These are phyloP conservation scores for Drosophila obscura DNA, from an alignment of 1,140 invertebrate genomes.

Conservation along the genomic window DNA sequence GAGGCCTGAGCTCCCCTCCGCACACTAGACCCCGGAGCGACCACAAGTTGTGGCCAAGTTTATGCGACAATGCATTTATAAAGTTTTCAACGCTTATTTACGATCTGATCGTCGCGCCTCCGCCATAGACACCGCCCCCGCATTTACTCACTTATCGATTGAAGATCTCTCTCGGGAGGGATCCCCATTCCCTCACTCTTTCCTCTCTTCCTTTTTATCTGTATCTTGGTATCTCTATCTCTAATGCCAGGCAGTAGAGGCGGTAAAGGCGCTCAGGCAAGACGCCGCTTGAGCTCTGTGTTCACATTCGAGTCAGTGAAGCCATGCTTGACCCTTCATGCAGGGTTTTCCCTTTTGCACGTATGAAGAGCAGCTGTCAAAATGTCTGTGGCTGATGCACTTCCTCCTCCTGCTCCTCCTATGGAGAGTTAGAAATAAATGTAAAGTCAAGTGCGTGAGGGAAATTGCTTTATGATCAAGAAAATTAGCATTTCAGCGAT, in stretches of 20 bases:
- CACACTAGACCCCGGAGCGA: slow-evolving; percentile 23
- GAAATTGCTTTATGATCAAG: slow-evolving; percentile 38
- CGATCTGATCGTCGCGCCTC: slow-evolving; percentile 52
- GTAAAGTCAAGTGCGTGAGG: slow-evolving; percentile 21
- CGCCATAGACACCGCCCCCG: slow-evolving; percentile 15
- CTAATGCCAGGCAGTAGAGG: slow-evolving; percentile 18
- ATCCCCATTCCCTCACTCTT: background rate
- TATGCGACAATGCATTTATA: slow-evolving; percentile 75
- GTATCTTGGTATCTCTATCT: slow-evolving; percentile 22
- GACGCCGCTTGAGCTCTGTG: slow-evolving; percentile 21
- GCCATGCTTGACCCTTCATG: slow-evolving; percentile 41
- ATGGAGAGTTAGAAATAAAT: slow-evolving; percentile 26
- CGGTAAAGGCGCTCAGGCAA: slow-evolving; percentile 31
- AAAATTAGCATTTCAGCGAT: slow-evolving; percentile 42
- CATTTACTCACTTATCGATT: slow-evolving; percentile 45
- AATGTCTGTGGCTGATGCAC: slow-evolving; percentile 33
- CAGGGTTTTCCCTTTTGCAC: slow-evolving; percentile 1
- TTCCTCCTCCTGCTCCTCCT: slow-evolving; percentile 9
- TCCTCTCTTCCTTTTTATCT: background rate
- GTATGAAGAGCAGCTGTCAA: slow-evolving; percentile 43
- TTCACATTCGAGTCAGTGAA: slow-evolving; percentile 22
- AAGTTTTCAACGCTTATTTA: slow-evolving; percentile 81
- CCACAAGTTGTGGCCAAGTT: slow-evolving; percentile 52
- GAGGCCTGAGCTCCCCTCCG: background rate
- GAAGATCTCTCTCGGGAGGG: slow-evolving; percentile 8